Evolutionary conservation across 2,797 vertebrate species (phyloP).

Genomic region (Acanthurus tractus): DNA sequence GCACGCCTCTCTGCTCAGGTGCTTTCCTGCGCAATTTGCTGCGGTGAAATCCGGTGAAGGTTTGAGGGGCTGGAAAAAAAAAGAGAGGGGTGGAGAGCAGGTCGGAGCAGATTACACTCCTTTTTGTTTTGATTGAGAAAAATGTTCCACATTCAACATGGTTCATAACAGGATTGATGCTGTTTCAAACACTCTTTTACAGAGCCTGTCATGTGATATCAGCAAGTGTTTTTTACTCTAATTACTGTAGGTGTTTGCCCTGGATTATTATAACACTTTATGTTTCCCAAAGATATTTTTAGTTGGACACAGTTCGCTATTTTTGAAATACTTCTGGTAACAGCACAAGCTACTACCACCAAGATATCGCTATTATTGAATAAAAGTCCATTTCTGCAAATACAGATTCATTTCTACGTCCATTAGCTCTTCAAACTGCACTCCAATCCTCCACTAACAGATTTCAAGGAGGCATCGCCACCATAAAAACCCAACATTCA

Average conservation of each 20-base stretch:
- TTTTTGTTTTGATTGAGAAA: constrained; percentile 30
- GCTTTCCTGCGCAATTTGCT: constrained; percentile 45
- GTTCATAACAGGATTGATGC: constrained; percentile 17
- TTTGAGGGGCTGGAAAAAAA: not conserved
- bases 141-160: constrained; percentile 22
- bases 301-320: not conserved
- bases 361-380: not conserved
- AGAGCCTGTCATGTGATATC: constrained; percentile 28
- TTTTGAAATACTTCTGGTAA: not conserved
- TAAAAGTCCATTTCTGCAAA: constrained; percentile 11
- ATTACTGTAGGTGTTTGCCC: constrained; percentile 15
- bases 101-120: constrained; percentile 6
- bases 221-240: constrained; percentile 13
- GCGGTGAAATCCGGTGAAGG: constrained; percentile 20
- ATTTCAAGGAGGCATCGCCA: not conserved
- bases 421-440: constrained; percentile 2
- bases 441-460: not conserved
- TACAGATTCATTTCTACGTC: not conserved
- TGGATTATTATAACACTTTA: constrained; percentile 18
- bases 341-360: not conserved
- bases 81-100: not conserved
- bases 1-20: constrained; percentile 34
- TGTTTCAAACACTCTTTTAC: constrained; percentile 19
- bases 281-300: constrained; percentile 12
- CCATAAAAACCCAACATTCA: not conserved